Conservation (phyloP, 2,888 invertebrate species). For the Chromoteleia sp. region DNA sequence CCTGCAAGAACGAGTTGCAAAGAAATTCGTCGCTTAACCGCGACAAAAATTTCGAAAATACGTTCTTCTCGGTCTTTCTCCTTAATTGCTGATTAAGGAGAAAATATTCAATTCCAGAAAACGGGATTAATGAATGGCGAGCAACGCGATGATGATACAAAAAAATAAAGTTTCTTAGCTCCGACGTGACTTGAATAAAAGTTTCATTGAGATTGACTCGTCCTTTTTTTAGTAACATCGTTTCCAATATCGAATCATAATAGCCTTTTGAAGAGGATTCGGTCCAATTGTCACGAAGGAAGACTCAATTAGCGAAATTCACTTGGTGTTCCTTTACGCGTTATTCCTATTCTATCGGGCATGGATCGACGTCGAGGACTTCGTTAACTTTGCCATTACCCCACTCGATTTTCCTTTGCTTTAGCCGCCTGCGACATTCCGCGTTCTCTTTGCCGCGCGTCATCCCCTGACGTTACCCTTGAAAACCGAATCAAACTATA, state of each 20-base stretch:
- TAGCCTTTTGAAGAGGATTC: constrained; percentile 44
- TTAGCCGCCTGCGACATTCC: constrained; percentile 39
- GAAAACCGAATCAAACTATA: constrained; percentile 75
- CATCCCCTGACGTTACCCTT: constrained; percentile 67
- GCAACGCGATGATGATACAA: too few relatives aligned
- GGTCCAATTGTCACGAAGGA: constrained; percentile 70
- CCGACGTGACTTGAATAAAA: constrained; percentile 23
- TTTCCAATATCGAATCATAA: constrained; percentile 46
- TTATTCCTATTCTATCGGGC: constrained; percentile 69
- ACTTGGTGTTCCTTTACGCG: constrained; percentile 59
- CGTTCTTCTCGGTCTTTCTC: too few relatives aligned
- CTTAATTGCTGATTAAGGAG: too few relatives aligned
- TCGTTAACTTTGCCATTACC: constrained; percentile 64
- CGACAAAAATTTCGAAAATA: too few relatives aligned
- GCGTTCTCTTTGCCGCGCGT: constrained; percentile 59
- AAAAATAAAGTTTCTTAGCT: too few relatives aligned
- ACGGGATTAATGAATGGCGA: too few relatives aligned
- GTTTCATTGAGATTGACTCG: constrained; percentile 23
- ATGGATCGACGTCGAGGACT: constrained; percentile 65
- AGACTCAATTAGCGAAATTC: constrained; percentile 72
- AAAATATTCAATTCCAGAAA: too few relatives aligned
- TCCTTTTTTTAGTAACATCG: constrained; percentile 28
- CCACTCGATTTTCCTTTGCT: constrained; percentile 54
- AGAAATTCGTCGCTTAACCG: not conserved
- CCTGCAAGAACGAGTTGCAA: not conserved